Percentiles rank a stretch among this genome's conserved stretches.
Conservation (phyloP, 1,140 invertebrate species). For the Habropoda laboriosa region DNA sequence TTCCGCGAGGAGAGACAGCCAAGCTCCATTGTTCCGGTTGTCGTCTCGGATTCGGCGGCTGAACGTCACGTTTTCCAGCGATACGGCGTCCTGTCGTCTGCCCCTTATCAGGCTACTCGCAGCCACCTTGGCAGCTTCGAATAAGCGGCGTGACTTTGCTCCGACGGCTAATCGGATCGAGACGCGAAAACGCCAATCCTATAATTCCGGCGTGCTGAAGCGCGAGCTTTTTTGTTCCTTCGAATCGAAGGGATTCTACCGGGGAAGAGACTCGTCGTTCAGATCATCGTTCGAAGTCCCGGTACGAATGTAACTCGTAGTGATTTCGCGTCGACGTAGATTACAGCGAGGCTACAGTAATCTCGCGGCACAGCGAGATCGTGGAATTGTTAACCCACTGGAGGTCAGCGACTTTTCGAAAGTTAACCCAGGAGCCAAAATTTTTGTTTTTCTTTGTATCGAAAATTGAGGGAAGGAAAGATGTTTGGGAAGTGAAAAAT, state of each 20-base stretch:
- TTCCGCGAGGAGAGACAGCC: not conserved
- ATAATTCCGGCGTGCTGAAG: constrained; percentile 27
- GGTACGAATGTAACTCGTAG: too few relatives aligned
- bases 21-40: constrained; percentile 36
- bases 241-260: not conserved
- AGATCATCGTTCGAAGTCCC: too few relatives aligned
- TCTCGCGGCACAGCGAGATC: too few relatives aligned
- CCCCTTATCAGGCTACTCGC: constrained; percentile 57
- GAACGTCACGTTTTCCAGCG: constrained; percentile 37
- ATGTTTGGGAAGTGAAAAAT: too few relatives aligned
- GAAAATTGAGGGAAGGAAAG: too few relatives aligned
- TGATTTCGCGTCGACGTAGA: too few relatives aligned
- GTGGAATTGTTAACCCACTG: too few relatives aligned
- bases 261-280: too few relatives aligned
- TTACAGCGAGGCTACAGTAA: too few relatives aligned
- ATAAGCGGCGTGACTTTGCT: constrained; percentile 58
- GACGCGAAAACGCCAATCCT: constrained; percentile 52
- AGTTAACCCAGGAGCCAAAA: too few relatives aligned
- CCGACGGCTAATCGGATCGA: constrained; percentile 60
- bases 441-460: too few relatives aligned
- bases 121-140: constrained; percentile 58
- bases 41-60: constrained; percentile 26
- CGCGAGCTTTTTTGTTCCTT: constrained; percentile 1
- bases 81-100: constrained; percentile 42
- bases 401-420: too few relatives aligned